phyloP scores from a whole-genome alignment of 2,888 invertebrate species.

The Eutolmus rufibarbis region DNA sequence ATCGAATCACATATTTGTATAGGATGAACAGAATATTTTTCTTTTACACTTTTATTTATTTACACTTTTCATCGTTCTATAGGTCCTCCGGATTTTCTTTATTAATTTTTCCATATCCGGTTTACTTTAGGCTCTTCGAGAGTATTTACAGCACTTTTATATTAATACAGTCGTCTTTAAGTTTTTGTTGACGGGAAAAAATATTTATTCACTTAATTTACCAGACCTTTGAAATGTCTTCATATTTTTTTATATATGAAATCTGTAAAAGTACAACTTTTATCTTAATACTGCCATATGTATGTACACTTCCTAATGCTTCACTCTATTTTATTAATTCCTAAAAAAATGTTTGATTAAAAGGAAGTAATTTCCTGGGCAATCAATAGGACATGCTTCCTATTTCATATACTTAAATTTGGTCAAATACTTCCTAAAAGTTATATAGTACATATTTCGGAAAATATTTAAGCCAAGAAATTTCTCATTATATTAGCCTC shows the following conservation, averaged over 20 bases:
- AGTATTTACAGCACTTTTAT: not conserved
- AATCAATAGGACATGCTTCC: not conserved
- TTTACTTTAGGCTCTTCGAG: not conserved
- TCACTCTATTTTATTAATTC: not conserved
- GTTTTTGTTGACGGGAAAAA: not conserved
- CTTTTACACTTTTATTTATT: not conserved
- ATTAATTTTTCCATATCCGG: not conserved
- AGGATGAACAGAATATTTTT: slow-evolving; percentile 22
- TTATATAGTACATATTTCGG: too few species aligned
- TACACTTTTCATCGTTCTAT: not conserved
- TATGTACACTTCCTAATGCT: not conserved
- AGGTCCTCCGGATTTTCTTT: not conserved
- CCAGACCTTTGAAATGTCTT: not conserved
- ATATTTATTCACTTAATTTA: too few species aligned
- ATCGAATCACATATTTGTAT: slow-evolving; percentile 37
- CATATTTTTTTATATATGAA: not conserved
- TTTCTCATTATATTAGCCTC: too few species aligned
- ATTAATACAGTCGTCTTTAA: not conserved
- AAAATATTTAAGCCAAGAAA: too few species aligned
- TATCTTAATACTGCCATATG: not conserved
- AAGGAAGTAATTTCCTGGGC: not conserved
- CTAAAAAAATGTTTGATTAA: not conserved
- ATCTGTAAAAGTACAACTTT: not conserved
- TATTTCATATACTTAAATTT: too few species aligned
- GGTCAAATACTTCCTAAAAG: too few species aligned